Conservation (phyloP, 2,113 vertebrate species). For the Sebastes fasciatus region DNA sequence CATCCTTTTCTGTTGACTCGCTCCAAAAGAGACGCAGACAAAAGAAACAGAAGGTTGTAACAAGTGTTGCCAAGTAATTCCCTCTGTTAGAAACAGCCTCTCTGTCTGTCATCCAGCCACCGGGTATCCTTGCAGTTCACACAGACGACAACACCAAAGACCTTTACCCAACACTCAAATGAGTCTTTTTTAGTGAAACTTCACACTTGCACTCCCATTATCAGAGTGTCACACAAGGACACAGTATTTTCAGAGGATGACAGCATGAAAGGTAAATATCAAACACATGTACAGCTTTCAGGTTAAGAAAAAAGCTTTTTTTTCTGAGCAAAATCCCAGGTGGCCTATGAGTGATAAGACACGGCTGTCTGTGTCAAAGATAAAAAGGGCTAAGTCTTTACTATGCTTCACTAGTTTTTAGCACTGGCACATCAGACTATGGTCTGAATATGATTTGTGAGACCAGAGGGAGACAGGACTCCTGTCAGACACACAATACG, state of each 20-base stretch:
- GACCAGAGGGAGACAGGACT: conserved; percentile 12
- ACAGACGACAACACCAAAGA: conserved; percentile 42
- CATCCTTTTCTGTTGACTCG: conserved; percentile 16
- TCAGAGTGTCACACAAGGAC: conserved; percentile 40
- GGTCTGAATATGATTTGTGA: conserved; percentile 17
- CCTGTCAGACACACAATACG: conserved; percentile 21
- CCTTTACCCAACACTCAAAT: conserved; percentile 24
- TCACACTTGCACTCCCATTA: conserved; percentile 1
- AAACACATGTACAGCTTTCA: conserved; percentile 52
- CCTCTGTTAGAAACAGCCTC: conserved; percentile 12
- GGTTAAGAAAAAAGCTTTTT: conserved; percentile 16
- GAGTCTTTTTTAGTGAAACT: conserved; percentile 22
- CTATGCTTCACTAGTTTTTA: conserved; percentile 5
- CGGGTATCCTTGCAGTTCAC: conserved; percentile 29
- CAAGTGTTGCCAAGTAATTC: conserved; percentile 12
- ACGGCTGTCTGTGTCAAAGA: conserved; percentile 40
- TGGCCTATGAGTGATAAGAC: conserved; percentile 54
- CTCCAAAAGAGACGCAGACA: conserved; percentile 8
- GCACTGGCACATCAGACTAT: conserved; percentile 4
- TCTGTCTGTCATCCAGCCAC: conserved; percentile 35
- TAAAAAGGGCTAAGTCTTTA: conserved; percentile 27
- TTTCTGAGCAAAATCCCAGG: conserved; percentile 44
- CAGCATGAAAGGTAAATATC: conserved; percentile 51
- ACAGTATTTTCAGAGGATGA: conserved; percentile 2
- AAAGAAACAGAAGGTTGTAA: conserved; percentile 25